Evolutionary conservation across 1,140 invertebrate genomes (phyloP).

Genomic region (Brachionus rubens): DNA sequence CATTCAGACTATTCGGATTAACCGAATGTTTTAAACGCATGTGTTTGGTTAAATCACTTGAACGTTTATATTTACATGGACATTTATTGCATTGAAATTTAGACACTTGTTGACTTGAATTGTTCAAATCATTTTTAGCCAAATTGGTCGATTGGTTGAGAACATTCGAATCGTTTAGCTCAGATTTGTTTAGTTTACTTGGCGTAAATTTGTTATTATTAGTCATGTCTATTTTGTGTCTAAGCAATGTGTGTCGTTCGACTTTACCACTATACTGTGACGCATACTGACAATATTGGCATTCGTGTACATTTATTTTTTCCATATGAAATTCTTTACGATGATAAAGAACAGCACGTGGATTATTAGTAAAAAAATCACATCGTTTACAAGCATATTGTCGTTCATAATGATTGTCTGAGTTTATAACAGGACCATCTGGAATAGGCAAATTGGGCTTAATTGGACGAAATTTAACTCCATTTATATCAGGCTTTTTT

Average conservation of each 20-base stretch:
- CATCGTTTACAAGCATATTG: conserved; percentile 41
- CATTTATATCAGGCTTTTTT: not conserved
- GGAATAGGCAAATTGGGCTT: not conserved
- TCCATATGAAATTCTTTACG: conserved; percentile 33
- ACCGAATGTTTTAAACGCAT: conserved; percentile 40
- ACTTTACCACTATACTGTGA: conserved; percentile 43
- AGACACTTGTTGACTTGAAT: not conserved
- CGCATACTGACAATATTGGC: conserved; percentile 37
- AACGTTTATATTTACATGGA: conserved; percentile 41
- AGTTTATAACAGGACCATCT: conserved; percentile 17
- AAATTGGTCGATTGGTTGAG: conserved; percentile 36
- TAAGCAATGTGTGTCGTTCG: conserved; percentile 31
- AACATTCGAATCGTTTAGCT: conserved; percentile 32
- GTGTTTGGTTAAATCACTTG: conserved; percentile 45
- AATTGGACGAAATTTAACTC: not conserved
- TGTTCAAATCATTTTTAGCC: conserved; percentile 23
- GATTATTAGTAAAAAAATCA: conserved; percentile 36
- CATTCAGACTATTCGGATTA: not conserved
- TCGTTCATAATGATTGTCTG: conserved; percentile 37
- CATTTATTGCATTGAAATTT: conserved; percentile 42
- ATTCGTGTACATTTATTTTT: conserved; percentile 42
- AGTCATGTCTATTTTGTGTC: conserved; percentile 43
- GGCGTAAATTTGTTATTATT: conserved; percentile 22
- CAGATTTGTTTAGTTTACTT: not conserved
- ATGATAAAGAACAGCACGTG: conserved; percentile 22